phyloP scores from a whole-genome alignment of 2,113 vertebrate species.

The Crotalus helleri region DNA sequence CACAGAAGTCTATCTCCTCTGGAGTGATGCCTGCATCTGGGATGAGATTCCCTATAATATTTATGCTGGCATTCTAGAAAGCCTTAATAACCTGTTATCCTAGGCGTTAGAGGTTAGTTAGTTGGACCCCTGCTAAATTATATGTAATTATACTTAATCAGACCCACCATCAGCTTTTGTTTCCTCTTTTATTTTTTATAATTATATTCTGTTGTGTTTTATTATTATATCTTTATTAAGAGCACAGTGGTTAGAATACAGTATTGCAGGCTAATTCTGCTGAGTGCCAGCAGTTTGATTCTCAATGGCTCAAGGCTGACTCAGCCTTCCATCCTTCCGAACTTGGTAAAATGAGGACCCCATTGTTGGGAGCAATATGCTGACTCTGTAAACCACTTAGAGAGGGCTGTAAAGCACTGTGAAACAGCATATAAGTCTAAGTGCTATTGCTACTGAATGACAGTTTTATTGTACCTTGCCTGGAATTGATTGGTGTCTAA shows the following conservation, averaged over 20 bases:
- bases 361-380: background rate
- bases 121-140: background rate
- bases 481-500: background rate
- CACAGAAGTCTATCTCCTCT: background rate
- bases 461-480: background rate
- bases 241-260: background rate
- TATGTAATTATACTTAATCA: background rate
- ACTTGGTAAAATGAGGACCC: background rate
- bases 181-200: background rate
- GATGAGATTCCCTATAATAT: background rate
- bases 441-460: background rate
- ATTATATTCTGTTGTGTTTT: background rate
- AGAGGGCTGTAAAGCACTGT: background rate
- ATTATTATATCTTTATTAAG: background rate
- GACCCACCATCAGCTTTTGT: background rate
- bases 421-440: background rate
- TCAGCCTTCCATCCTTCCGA: background rate
- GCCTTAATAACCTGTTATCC: background rate
- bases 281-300: background rate
- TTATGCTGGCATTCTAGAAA: background rate
- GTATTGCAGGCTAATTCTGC: background rate
- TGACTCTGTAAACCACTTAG: background rate
- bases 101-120: background rate
- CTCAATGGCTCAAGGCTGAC: background rate
- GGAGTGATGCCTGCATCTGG: background rate